These are phyloP conservation scores for Phoxinus dragarum DNA, from an alignment of 2,797 vertebrate genomes.

Conservation along the genomic window DNA sequence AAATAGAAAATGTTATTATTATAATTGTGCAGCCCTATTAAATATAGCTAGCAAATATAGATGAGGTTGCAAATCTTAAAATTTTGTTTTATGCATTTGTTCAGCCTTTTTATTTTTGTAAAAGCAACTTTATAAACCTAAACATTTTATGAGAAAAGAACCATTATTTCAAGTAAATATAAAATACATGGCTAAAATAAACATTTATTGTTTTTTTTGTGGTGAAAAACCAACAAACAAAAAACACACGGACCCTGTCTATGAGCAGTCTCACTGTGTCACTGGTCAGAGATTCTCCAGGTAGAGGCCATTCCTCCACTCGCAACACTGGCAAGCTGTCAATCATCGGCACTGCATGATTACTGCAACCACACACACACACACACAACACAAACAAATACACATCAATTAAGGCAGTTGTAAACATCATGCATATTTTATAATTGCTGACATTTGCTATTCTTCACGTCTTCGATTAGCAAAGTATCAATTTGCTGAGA, in stretches of 20 bases:
- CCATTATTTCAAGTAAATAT: neutral
- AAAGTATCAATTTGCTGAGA: neutral
- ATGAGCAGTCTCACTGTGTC: slow-evolving; percentile 87
- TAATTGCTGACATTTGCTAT: neutral
- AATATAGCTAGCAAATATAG: neutral
- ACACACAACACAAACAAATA: slow-evolving; percentile 44
- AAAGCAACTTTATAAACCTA: neutral
- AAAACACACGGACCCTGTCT: slow-evolving; percentile 83
- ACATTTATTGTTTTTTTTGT: neutral
- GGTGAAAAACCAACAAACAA: too few relatives aligned
- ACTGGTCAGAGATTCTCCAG: slow-evolving; percentile 84
- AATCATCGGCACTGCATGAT: slow-evolving; percentile 79
- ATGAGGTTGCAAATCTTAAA: neutral
- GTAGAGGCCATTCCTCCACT: slow-evolving; percentile 92
- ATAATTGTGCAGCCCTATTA: neutral
- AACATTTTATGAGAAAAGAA: neutral
- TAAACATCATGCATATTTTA: slow-evolving; percentile 26
- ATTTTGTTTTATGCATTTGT: neutral
- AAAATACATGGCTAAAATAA: slow-evolving; percentile 9
- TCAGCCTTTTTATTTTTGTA: neutral
- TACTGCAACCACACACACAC: slow-evolving; percentile 69
- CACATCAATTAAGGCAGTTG: slow-evolving; percentile 37
- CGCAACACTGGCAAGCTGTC: slow-evolving; percentile 85
- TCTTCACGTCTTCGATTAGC: slow-evolving; percentile 1
- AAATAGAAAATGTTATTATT: neutral